Conservation (phyloP, 2,113 vertebrate genomes). For the Notarius lentiginosus region DNA sequence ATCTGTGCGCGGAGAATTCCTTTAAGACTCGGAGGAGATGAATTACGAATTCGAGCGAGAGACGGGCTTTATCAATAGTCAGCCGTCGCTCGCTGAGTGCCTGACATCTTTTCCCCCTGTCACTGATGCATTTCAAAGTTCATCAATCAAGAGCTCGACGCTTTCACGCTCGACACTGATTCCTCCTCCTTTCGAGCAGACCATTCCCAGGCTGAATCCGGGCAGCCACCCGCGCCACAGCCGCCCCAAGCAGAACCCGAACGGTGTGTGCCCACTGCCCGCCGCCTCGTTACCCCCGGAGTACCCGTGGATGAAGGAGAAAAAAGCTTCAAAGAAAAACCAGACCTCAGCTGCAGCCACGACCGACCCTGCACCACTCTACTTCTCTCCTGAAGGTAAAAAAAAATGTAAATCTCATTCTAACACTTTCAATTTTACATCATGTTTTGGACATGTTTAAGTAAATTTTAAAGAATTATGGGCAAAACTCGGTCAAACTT, state of each 20-base stretch:
- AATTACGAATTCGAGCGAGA: slow-evolving; percentile 99
- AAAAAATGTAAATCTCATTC: background rate
- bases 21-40: slow-evolving; percentile 93
- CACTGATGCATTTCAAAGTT: slow-evolving; percentile 99
- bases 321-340: slow-evolving; percentile 90
- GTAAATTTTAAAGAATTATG: background rate
- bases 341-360: slow-evolving; percentile 73
- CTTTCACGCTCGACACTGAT: slow-evolving; percentile 97
- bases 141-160: slow-evolving; percentile 99
- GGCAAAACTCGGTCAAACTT: background rate
- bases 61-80: slow-evolving; percentile 99
- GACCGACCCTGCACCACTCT: slow-evolving; percentile 78
- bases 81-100: slow-evolving; percentile 99
- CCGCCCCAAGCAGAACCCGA: slow-evolving; percentile 84
- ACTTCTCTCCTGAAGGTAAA: slow-evolving; percentile 96
- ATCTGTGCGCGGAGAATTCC: slow-evolving; percentile 90
- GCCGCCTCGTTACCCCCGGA: slow-evolving; percentile 83
- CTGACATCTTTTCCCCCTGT: slow-evolving; percentile 99
- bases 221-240: slow-evolving; percentile 89
- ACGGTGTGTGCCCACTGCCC: slow-evolving; percentile 80
- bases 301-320: slow-evolving; percentile 99
- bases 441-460: background rate
- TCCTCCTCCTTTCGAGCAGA: slow-evolving; percentile 98
- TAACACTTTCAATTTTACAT: background rate
- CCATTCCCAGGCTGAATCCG: slow-evolving; percentile 90